Percentiles rank a stretch among this genome's conserved stretches.
phyloP scores from a whole-genome alignment of 37 sponge, comb jelly and placozoan genomes.

The Eunapius fragilis region DNA sequence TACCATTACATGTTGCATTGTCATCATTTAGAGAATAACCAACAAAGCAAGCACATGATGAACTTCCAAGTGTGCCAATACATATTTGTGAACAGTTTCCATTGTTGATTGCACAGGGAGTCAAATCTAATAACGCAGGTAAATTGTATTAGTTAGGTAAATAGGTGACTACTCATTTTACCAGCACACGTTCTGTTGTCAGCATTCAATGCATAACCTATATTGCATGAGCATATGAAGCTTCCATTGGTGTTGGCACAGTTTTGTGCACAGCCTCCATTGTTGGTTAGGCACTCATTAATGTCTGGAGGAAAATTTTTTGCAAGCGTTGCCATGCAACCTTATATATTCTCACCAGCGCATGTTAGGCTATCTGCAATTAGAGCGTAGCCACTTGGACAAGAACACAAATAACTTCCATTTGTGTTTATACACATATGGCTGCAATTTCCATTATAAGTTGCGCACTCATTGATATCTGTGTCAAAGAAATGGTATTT shows the following conservation, averaged over 20 bases:
- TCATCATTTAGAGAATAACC: neutral
- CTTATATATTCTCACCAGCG: neutral
- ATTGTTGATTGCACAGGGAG: too few species aligned
- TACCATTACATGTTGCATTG: neutral
- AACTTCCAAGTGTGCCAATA: neutral
- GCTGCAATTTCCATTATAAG: neutral
- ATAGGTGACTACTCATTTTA: too few species aligned
- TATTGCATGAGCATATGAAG: neutral
- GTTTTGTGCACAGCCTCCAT: neutral
- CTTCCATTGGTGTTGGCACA: neutral
- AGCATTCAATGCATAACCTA: neutral
- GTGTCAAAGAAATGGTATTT: neutral
- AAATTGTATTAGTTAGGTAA: neutral
- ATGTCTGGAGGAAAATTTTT: neutral
- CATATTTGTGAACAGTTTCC: neutral
- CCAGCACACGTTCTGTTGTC: neutral
- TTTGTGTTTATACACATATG: slow-evolving; percentile 7
- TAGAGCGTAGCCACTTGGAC: slow-evolving; percentile 1
- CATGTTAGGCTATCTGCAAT: neutral
- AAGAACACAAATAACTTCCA: slow-evolving; percentile 18
- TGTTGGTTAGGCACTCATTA: neutral
- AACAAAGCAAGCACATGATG: neutral
- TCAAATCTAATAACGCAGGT: neutral
- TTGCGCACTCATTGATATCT: slow-evolving; percentile 22
- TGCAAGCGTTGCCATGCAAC: neutral